Conservation (phyloP, 2,113 vertebrate species). For the Promerops cafer region DNA sequence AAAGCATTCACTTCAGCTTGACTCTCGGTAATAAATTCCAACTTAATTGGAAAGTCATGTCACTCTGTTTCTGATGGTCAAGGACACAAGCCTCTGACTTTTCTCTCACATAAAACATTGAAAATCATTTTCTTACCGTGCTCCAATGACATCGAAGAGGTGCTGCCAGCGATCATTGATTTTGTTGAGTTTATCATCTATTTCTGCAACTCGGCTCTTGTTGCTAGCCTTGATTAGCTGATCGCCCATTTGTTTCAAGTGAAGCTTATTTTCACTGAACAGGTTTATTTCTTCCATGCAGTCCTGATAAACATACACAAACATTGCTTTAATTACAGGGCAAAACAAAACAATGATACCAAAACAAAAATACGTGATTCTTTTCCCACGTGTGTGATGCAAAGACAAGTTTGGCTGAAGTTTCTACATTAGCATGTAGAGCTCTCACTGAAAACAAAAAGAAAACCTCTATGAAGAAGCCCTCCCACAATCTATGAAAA, state of each 20-base stretch:
- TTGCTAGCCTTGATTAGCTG: slow-evolving; percentile 87
- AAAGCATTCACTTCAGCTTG: neutral
- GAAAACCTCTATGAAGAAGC: neutral
- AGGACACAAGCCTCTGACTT: neutral
- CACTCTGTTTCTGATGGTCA: neutral
- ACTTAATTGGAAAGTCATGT: neutral
- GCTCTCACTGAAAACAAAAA: neutral
- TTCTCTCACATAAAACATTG: neutral
- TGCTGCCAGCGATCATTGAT: slow-evolving; percentile 91
- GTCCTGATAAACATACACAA: slow-evolving; percentile 75
- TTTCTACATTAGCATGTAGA: neutral
- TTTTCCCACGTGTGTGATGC: neutral
- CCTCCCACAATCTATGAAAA: neutral
- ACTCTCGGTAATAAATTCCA: neutral
- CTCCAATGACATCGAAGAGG: slow-evolving; percentile 88
- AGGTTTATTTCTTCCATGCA: slow-evolving; percentile 95
- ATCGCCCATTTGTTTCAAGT: slow-evolving; percentile 87
- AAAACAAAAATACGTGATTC: neutral
- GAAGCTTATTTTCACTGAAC: slow-evolving; percentile 89
- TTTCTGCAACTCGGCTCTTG: slow-evolving; percentile 79
- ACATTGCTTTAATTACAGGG: neutral
- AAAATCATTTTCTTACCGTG: slow-evolving; percentile 77
- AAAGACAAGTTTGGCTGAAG: neutral
- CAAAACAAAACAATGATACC: neutral
- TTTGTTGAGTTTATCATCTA: slow-evolving; percentile 87